A percentile compares a stretch with the other conserved stretches of the same genome.
phyloP scores from a whole-genome alignment of 2,888 invertebrate genomes.

The Caenorhabditis sp. region DNA sequence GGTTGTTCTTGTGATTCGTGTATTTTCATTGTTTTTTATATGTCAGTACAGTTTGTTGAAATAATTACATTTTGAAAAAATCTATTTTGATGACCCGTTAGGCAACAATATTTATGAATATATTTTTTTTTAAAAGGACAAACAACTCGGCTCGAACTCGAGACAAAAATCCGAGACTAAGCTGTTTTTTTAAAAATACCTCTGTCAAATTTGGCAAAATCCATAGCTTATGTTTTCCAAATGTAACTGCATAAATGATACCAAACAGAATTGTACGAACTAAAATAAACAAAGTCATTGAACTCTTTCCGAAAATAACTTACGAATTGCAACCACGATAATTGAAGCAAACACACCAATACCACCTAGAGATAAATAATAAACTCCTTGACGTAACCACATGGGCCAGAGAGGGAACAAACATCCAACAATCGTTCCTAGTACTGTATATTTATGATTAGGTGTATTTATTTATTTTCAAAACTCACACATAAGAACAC shows the following conservation, averaged over 20 bases:
- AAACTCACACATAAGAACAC: constrained; percentile 71
- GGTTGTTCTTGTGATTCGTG: too few species aligned
- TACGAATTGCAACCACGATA: constrained; percentile 83
- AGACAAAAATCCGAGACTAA: too few species aligned
- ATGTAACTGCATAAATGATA: constrained; percentile 84
- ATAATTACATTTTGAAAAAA: too few species aligned
- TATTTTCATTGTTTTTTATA: too few species aligned
- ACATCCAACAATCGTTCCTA: constrained; percentile 92
- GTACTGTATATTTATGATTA: constrained; percentile 80
- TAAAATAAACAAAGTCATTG: neutral
- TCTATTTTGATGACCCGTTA: too few species aligned
- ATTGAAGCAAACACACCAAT: constrained; percentile 94
- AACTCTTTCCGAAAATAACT: constrained; percentile 60
- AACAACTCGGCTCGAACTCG: too few species aligned
- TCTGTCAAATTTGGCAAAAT: constrained; percentile 97
- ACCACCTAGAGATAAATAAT: constrained; percentile 92
- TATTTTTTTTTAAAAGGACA: too few species aligned
- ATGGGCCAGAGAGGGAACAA: constrained; percentile 99
- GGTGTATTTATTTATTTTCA: too few species aligned
- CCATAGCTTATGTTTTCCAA: constrained; percentile 93
- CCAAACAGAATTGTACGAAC: constrained; percentile 90
- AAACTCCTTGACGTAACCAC: constrained; percentile 83
- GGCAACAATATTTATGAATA: too few species aligned
- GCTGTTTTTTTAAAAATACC: too few species aligned
- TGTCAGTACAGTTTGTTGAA: too few species aligned